Evolutionary conservation across 2,113 vertebrate genomes (phyloP).

Genomic region (Planiliza haematocheilus): DNA sequence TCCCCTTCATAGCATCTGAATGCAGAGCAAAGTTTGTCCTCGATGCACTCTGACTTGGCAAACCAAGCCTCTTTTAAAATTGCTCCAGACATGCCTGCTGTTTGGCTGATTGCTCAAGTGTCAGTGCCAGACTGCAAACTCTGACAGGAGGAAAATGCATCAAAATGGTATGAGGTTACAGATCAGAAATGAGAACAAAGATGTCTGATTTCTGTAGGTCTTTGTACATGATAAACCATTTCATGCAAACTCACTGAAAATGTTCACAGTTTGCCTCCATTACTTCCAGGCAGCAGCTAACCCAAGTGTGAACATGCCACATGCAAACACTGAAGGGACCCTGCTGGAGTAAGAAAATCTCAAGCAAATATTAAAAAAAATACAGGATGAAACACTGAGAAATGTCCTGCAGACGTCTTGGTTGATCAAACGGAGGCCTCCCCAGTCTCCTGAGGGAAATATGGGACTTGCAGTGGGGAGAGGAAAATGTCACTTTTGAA

Average conservation of each 20-base stretch:
- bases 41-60: conserved; percentile 50
- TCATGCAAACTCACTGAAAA: not conserved
- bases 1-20: conserved; percentile 4
- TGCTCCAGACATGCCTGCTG: conserved; percentile 18
- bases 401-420: conserved; percentile 12
- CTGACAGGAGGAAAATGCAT: conserved; percentile 29
- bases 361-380: conserved; percentile 19
- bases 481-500: conserved; percentile 27
- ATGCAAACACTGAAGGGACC: conserved; percentile 19
- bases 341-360: conserved; percentile 12
- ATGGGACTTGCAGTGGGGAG: not conserved
- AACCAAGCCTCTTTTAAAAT: conserved; percentile 19
- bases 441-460: no score
- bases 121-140: conserved; percentile 44
- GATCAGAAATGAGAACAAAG: not conserved
- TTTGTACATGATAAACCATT: not conserved
- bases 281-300: not conserved
- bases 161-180: conserved; percentile 20
- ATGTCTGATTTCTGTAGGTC: not conserved
- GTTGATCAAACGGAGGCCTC: not conserved
- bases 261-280: not conserved
- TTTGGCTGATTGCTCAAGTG: conserved; percentile 37
- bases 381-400: not conserved
- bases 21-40: conserved; percentile 39
- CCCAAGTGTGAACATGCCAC: conserved; percentile 4